A percentile compares a stretch with the other conserved stretches of the same genome.
Evolutionary conservation across 2,797 vertebrate genomes (phyloP).

Genomic region (Alectoris magna): DNA sequence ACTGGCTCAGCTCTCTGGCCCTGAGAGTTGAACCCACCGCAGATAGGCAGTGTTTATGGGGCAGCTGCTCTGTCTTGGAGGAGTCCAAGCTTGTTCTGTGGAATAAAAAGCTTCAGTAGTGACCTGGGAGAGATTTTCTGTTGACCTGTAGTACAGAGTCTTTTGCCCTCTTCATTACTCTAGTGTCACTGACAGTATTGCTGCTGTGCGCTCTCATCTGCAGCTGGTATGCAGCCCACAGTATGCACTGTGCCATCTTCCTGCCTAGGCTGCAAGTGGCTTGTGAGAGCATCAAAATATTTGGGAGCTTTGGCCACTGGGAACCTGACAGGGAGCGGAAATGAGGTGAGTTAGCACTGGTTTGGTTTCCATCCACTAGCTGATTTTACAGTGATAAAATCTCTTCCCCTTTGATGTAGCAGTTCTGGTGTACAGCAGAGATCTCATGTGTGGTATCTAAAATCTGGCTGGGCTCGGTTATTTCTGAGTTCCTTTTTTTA

Average conservation of each 20-base stretch:
- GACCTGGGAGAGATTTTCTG: neutral
- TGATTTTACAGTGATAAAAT: neutral
- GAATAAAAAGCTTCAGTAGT: neutral
- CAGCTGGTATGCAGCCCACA: accelerated
- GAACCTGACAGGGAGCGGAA: neutral
- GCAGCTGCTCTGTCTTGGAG: neutral
- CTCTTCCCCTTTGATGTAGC: accelerated
- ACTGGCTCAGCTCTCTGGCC: neutral
- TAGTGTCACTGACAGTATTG: neutral
- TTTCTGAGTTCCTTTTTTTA: neutral
- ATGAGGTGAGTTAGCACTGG: neutral
- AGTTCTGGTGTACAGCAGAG: neutral
- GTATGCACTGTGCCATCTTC: neutral
- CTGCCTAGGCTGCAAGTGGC: neutral
- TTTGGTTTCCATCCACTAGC: neutral
- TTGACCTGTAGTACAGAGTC: neutral
- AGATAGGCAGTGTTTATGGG: neutral
- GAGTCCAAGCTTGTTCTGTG: neutral
- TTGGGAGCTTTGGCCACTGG: neutral
- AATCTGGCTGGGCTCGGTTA: neutral
- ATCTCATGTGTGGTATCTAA: neutral
- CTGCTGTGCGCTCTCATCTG: neutral
- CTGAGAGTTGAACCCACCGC: accelerated
- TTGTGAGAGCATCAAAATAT: neutral
- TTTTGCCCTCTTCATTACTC: neutral